phyloP scores from a whole-genome alignment of 2,888 invertebrate genomes.

The Elmis aenea region DNA sequence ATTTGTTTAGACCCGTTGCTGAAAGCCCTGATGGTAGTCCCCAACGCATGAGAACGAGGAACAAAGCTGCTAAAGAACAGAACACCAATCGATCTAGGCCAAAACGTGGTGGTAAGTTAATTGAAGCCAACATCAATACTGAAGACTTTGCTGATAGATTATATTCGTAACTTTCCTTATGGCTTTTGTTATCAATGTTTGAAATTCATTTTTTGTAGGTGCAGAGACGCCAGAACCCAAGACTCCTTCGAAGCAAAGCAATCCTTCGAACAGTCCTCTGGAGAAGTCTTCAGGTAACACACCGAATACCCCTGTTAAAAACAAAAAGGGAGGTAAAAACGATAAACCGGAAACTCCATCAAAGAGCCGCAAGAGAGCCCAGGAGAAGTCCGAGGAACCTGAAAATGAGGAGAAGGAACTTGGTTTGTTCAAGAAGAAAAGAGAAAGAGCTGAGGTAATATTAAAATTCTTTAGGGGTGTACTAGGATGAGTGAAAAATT shows the following conservation, averaged over 20 bases:
- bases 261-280: constrained; percentile 25
- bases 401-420: constrained; percentile 48
- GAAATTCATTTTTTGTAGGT: too few relatives aligned
- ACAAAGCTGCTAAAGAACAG: constrained; percentile 74
- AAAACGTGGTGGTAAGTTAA: constrained; percentile 52
- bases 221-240: constrained; percentile 44
- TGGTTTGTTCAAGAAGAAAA: constrained; percentile 48
- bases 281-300: constrained; percentile 26
- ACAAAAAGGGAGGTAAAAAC: constrained; percentile 41
- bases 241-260: constrained; percentile 50
- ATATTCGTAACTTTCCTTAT: too few relatives aligned
- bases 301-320: constrained; percentile 43
- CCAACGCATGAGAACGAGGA: constrained; percentile 83
- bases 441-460: constrained; percentile 44
- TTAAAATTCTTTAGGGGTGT: too few relatives aligned
- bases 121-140: too few relatives aligned
- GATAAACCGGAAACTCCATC: constrained; percentile 52
- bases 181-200: too few relatives aligned
- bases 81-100: constrained; percentile 50
- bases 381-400: constrained; percentile 45
- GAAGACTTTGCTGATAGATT: too few relatives aligned
- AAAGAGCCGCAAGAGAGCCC: constrained; percentile 52
- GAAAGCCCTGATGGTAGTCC: constrained; percentile 77
- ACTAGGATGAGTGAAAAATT: too few relatives aligned
- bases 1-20: constrained; percentile 30